Conservation (phyloP, 2,888 invertebrate species). For the Strigamia maritima region DNA sequence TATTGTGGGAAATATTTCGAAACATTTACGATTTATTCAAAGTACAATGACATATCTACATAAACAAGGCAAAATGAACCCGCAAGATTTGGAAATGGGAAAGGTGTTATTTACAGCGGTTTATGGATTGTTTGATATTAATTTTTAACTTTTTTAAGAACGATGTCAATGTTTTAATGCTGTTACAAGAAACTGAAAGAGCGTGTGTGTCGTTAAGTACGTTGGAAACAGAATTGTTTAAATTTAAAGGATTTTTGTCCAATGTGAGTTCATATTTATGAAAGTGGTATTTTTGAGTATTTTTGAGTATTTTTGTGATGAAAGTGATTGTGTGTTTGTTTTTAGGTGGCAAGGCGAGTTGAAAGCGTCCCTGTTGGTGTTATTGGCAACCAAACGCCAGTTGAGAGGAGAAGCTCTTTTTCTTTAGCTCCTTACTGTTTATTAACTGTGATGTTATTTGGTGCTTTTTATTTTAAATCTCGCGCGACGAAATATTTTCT, state of each 20-base stretch:
- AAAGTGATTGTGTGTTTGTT: no score
- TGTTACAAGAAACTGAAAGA: not conserved
- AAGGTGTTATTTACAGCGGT: conserved; percentile 39
- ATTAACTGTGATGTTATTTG: not conserved
- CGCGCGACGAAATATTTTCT: not conserved
- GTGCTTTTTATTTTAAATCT: not conserved
- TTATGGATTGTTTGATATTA: not conserved
- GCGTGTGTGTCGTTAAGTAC: not conserved
- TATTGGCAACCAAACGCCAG: not conserved
- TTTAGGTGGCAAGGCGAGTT: not conserved
- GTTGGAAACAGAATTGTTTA: not conserved
- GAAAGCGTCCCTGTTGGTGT: not conserved
- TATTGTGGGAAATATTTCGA: conserved; percentile 52
- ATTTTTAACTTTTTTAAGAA: not conserved
- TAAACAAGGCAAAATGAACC: conserved; percentile 50
- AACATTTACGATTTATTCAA: conserved; percentile 52
- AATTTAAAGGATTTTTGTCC: not conserved
- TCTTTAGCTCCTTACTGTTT: not conserved
- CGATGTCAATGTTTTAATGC: not conserved
- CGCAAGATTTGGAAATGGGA: conserved; percentile 48
- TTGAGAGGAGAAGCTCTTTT: not conserved
- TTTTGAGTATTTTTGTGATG: not conserved
- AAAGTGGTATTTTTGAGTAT: not conserved
- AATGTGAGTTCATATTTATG: not conserved
- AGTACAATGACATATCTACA: conserved; percentile 51